Percentiles rank a stretch among this genome's conserved stretches.
Conservation (phyloP, 2,888 invertebrate species). For the Elegia similella region DNA sequence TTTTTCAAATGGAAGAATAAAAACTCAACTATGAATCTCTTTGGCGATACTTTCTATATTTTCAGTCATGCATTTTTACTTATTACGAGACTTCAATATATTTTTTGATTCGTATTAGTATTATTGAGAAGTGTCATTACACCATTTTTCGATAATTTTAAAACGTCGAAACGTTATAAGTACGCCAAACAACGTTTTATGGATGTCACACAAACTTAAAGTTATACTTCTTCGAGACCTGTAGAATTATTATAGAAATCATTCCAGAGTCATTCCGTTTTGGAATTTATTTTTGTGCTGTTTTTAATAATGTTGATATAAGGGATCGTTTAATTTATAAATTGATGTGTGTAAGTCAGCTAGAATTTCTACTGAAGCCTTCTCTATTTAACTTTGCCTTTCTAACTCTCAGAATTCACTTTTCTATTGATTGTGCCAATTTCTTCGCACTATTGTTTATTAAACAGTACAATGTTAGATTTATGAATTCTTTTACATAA, state of each 20-base stretch:
- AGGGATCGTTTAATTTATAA: constrained; percentile 30
- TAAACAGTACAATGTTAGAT: constrained; percentile 52
- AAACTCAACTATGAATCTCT: constrained; percentile 24
- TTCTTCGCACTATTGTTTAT: constrained; percentile 27
- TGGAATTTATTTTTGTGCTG: constrained; percentile 42
- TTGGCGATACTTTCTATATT: constrained; percentile 19
- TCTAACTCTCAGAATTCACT: constrained; percentile 16
- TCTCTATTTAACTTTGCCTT: constrained; percentile 13
- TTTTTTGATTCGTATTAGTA: no score
- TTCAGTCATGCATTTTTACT: constrained; percentile 20
- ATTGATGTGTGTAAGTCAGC: constrained; percentile 35
- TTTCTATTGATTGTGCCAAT: constrained; percentile 45
- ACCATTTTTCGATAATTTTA: no score
- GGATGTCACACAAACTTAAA: no score
- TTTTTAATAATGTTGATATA: constrained; percentile 29
- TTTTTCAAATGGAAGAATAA: constrained; percentile 9
- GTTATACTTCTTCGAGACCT: no score
- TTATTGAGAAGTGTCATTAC: no score
- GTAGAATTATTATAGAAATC: constrained; percentile 28
- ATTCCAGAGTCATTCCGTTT: constrained; percentile 62
- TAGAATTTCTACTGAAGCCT: constrained; percentile 26
- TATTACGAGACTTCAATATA: no score
- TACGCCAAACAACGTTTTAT: no score
- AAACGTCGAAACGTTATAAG: no score
- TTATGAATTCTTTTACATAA: constrained; percentile 38